Conservation (phyloP, 1,140 invertebrate species). For the Drosophila chauvacae region DNA sequence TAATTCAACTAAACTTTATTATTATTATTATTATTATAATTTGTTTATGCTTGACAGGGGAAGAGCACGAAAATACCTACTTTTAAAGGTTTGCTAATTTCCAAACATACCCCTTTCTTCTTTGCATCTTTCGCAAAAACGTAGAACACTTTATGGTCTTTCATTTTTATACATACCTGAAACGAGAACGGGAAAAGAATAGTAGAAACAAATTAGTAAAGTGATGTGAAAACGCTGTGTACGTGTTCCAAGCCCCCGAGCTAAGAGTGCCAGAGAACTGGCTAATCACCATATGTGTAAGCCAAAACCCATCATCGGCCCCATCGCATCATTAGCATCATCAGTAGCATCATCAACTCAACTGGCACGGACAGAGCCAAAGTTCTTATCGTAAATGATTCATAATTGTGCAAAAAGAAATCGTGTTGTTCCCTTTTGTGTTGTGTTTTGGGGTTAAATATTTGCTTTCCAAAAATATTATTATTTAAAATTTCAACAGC, state of each 20-base stretch:
- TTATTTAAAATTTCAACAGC: conserved; percentile 49
- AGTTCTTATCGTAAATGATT: conserved; percentile 59
- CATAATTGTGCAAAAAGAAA: conserved; percentile 60
- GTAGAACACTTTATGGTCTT: conserved; percentile 19
- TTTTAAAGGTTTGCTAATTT: background rate
- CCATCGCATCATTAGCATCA: conserved; percentile 32
- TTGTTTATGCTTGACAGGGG: background rate
- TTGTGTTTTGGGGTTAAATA: conserved; percentile 50
- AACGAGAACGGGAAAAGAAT: conserved; percentile 48
- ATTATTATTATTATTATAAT: too few species aligned
- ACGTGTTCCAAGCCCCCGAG: conserved; percentile 47
- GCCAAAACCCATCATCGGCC: conserved; percentile 34
- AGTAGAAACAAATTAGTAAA: conserved; percentile 48
- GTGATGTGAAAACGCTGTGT: conserved; percentile 42
- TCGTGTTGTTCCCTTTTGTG: conserved; percentile 21
- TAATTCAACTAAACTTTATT: background rate
- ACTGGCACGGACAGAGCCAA: conserved; percentile 19
- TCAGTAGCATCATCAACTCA: conserved; percentile 32
- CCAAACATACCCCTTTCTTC: background rate
- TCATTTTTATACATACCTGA: conserved; percentile 53
- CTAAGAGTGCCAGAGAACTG: conserved; percentile 11
- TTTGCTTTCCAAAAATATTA: conserved; percentile 58
- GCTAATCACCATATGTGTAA: conserved; percentile 50
- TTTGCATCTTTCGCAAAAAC: conserved; percentile 8
- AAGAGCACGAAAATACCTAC: background rate